These are phyloP conservation scores for Geotrypetes seraphini DNA, from an alignment of 2,797 vertebrate genomes.

Conservation along the genomic window DNA sequence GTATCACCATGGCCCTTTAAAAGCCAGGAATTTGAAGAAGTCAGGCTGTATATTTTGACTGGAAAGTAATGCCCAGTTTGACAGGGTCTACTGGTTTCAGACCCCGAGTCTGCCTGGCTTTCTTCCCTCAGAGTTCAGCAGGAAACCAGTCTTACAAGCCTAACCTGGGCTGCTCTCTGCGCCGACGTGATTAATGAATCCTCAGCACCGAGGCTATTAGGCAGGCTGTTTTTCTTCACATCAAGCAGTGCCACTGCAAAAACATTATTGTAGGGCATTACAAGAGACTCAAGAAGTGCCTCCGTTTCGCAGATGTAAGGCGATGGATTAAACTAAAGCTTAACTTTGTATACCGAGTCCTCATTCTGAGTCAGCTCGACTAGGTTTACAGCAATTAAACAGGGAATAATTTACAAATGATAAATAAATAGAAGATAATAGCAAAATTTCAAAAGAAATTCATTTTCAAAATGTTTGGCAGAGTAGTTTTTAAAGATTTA, in stretches of 20 bases:
- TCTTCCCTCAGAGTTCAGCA: constrained; percentile 8
- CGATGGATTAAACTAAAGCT: too few relatives aligned
- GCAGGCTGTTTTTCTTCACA: constrained; percentile 20
- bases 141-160: constrained; percentile 17
- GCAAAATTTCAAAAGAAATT: too few relatives aligned
- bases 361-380: too few relatives aligned
- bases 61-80: constrained; percentile 17
- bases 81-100: constrained; percentile 16
- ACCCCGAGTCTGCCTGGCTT: constrained; percentile 8
- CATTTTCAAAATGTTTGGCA: too few relatives aligned
- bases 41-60: constrained; percentile 18
- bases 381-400: too few relatives aligned
- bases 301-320: constrained; percentile 11
- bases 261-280: constrained; percentile 19
- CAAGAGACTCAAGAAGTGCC: constrained; percentile 15
- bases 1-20: constrained; percentile 7
- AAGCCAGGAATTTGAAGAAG: constrained; percentile 20
- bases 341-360: too few relatives aligned
- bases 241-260: constrained; percentile 17
- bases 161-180: constrained; percentile 14
- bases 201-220: constrained; percentile 16
- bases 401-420: too few relatives aligned
- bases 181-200: constrained; percentile 19
- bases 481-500: too few relatives aligned
- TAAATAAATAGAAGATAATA: too few relatives aligned